Evolutionary conservation across 1,140 invertebrate genomes (phyloP).

Genomic region (Pinna nobilis): DNA sequence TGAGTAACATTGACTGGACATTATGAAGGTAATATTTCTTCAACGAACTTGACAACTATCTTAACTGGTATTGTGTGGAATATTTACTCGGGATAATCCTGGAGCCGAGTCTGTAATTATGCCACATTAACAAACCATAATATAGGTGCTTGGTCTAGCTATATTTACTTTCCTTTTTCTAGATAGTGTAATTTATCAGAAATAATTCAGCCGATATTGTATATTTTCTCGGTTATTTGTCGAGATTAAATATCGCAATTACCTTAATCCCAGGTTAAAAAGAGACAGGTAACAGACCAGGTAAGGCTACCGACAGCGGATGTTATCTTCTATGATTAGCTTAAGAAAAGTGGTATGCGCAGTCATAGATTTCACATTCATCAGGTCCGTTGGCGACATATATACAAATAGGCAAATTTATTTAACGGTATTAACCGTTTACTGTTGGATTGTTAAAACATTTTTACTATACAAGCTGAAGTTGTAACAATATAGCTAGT

Average conservation of each 20-base stretch:
- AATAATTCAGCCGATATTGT: conserved; percentile 26
- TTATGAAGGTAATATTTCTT: conserved; percentile 35
- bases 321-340: neutral
- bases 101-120: conserved; percentile 26
- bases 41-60: conserved; percentile 27
- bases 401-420: too few relatives aligned
- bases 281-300: conserved; percentile 11
- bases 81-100: conserved; percentile 21
- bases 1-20: conserved; percentile 7
- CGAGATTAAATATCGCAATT: conserved; percentile 32
- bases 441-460: too few relatives aligned
- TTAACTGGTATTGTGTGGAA: conserved; percentile 15
- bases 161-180: conserved; percentile 33
- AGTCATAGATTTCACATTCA: neutral
- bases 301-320: neutral
- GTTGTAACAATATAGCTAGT: too few relatives aligned
- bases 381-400: neutral
- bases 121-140: conserved; percentile 31
- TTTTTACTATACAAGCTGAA: too few relatives aligned
- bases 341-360: neutral
- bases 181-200: conserved; percentile 22
- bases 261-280: conserved; percentile 29
- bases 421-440: too few relatives aligned
- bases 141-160: conserved; percentile 19
- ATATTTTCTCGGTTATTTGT: conserved; percentile 35